A percentile compares a stretch with the other conserved stretches of the same genome.
phyloP scores from a whole-genome alignment of 2,113 vertebrate genomes.

The Sturnira hondurensis region DNA sequence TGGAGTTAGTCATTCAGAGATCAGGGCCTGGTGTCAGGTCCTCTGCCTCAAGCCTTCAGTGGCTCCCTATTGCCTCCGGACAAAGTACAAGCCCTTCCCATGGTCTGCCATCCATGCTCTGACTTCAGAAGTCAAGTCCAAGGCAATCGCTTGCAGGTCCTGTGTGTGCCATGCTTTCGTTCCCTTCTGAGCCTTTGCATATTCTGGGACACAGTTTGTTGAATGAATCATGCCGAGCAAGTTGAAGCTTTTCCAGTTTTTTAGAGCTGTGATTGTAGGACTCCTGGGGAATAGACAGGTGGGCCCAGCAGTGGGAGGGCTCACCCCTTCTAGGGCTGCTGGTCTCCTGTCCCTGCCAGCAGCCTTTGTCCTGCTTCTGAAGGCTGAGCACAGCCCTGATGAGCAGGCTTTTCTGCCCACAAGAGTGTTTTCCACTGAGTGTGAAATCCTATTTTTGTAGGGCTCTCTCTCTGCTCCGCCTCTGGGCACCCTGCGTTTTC shows the following conservation, averaged over 20 bases:
- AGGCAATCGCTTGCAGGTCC: neutral
- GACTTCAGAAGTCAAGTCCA: neutral
- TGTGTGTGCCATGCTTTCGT: neutral
- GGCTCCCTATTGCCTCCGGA: neutral
- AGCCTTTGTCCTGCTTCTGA: neutral
- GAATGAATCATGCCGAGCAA: neutral
- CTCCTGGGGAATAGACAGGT: neutral
- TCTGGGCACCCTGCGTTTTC: neutral
- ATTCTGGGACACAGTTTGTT: neutral
- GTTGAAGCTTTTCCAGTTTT: neutral
- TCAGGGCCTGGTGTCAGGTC: neutral
- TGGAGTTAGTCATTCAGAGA: neutral
- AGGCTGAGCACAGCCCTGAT: neutral
- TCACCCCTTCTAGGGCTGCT: neutral
- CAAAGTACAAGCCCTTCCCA: neutral
- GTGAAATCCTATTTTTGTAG: neutral
- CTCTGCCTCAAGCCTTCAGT: neutral
- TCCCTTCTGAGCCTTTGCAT: neutral
- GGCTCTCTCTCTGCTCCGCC: neutral
- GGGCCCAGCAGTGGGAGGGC: neutral
- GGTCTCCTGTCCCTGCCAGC: neutral
- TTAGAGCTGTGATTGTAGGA: neutral
- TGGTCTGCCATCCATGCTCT: accelerated
- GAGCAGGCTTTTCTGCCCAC: neutral
- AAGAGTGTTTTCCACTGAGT: neutral